Percentiles rank a stretch among this genome's conserved stretches.
These are phyloP conservation scores for Brachionus plicatilis DNA, from an alignment of 1,140 invertebrate genomes.

Conservation along the genomic window DNA sequence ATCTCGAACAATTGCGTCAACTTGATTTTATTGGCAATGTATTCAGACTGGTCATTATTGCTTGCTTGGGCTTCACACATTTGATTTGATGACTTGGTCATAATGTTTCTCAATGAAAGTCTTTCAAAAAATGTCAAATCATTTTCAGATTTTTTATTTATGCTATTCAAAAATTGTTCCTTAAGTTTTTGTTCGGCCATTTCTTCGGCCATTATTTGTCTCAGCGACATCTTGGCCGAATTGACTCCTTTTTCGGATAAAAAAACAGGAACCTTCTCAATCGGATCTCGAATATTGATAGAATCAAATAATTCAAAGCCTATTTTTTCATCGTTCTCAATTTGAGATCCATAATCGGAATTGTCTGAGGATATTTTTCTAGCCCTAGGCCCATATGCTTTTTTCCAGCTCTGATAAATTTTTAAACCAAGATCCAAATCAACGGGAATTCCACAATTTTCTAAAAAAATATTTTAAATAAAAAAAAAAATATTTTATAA, in stretches of 20 bases:
- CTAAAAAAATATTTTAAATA: neutral
- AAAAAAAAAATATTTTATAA: neutral
- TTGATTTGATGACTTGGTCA: neutral
- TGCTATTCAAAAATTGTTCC: neutral
- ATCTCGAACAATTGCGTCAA: conserved; percentile 5
- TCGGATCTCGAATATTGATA: conserved; percentile 14
- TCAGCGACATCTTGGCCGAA: neutral
- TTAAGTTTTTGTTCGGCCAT: neutral
- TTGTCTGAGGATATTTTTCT: neutral
- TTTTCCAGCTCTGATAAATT: conserved; percentile 36
- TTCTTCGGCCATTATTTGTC: conserved; percentile 37
- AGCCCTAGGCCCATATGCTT: neutral
- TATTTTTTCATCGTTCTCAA: conserved; percentile 12
- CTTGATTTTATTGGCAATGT: neutral
- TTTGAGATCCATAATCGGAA: neutral
- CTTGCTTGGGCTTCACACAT: neutral
- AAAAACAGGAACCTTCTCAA: conserved; percentile 8
- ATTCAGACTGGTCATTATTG: neutral
- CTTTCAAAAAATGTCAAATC: neutral
- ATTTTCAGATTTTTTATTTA: conserved; percentile 1
- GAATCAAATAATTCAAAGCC: conserved; percentile 9
- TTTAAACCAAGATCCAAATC: neutral
- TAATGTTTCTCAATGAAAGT: neutral
- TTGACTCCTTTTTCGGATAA: conserved; percentile 5
- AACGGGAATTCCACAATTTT: neutral